phyloP scores from a whole-genome alignment of 2,888 invertebrate species.

The Meganola albula region DNA sequence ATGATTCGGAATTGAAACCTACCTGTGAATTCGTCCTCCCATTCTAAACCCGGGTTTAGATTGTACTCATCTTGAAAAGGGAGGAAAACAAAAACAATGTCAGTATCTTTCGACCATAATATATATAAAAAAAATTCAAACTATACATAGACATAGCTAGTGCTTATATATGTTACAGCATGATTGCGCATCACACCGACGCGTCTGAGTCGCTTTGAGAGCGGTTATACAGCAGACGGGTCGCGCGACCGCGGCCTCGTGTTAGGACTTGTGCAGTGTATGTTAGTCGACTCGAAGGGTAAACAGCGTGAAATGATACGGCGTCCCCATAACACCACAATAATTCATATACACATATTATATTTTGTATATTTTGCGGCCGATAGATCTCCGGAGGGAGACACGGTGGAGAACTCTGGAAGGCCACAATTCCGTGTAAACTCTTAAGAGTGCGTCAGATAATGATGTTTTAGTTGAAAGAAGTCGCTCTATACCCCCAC shows the following conservation, averaged over 20 bases:
- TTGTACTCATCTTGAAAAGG: constrained; percentile 98
- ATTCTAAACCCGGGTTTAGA: constrained; percentile 99
- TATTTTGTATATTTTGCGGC: constrained; percentile 52
- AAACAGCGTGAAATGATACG: constrained; percentile 71
- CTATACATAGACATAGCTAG: constrained; percentile 70
- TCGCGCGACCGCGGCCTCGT: constrained; percentile 44
- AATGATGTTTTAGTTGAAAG: constrained; percentile 34
- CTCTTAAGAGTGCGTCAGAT: constrained; percentile 34
- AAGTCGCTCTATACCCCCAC: constrained; percentile 43
- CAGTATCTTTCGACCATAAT: constrained; percentile 73
- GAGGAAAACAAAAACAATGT: constrained; percentile 77
- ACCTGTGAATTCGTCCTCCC: constrained; percentile 99
- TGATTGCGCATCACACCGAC: constrained; percentile 48
- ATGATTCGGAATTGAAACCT: constrained; percentile 83
- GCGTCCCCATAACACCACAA: constrained; percentile 71
- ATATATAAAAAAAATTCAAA: constrained; percentile 48
- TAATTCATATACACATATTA: constrained; percentile 62
- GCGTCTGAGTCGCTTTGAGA: constrained; percentile 4
- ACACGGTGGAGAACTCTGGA: constrained; percentile 77
- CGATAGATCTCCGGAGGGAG: constrained; percentile 37
- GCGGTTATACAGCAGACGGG: constrained; percentile 21
- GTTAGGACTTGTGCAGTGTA: constrained; percentile 73
- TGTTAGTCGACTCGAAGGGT: constrained; percentile 69
- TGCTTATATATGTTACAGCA: constrained; percentile 69
- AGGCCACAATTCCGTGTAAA: constrained; percentile 59